phyloP scores from a whole-genome alignment of 2,113 vertebrate species.

The human region DNA sequence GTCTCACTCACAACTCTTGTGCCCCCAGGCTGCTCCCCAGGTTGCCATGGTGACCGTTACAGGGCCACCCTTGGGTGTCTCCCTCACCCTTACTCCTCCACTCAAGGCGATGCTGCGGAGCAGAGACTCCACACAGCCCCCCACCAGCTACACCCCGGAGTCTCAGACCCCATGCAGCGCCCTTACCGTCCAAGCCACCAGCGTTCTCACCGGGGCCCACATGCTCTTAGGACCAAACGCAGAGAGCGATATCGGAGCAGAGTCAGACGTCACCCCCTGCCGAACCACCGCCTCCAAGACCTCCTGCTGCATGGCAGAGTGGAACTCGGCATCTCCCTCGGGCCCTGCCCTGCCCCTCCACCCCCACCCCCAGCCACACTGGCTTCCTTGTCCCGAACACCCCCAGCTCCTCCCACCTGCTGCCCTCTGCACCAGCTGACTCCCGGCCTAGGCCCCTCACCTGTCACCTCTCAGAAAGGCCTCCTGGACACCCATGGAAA shows the following conservation, averaged over 20 bases:
- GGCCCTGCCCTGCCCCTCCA: background rate
- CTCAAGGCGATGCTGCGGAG: background rate
- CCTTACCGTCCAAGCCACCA: background rate
- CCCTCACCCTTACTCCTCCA: background rate
- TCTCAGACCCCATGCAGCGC: background rate
- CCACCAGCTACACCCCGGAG: background rate
- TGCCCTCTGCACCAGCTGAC: background rate
- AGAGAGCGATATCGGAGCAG: background rate
- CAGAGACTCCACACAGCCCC: background rate
- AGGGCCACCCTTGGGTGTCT: background rate
- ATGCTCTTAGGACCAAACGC: background rate
- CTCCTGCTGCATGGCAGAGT: background rate
- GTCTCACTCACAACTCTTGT: too few species aligned
- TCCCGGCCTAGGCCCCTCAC: background rate
- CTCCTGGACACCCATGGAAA: accelerated
- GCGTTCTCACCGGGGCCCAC: background rate
- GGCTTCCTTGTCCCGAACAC: background rate
- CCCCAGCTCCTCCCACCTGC: background rate
- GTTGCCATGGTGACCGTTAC: background rate
- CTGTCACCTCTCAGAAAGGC: background rate
- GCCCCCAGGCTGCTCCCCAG: background rate
- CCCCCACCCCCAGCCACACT: background rate
- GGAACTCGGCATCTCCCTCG: background rate
- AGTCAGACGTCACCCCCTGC: background rate
- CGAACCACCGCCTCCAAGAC: background rate